Evolutionary conservation across 2,113 vertebrate species (phyloP).

Genomic region (Typhlomys cinereus): DNA sequence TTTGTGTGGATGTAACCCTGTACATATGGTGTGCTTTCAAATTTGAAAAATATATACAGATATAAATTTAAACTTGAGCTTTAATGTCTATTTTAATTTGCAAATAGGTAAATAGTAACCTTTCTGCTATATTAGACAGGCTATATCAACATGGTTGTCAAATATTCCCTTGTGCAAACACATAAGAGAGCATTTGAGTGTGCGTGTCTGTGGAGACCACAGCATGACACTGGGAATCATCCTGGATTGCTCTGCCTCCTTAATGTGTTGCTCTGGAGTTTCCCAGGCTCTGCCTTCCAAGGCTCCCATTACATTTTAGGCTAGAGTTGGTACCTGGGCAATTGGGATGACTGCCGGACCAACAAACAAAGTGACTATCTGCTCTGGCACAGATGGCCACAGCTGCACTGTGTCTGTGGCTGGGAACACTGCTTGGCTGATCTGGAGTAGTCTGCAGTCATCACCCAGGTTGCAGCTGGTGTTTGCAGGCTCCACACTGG

Average conservation of each 20-base stretch:
- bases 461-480: not conserved
- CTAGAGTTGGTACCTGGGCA: not conserved
- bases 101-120: not conserved
- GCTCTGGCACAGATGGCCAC: not conserved
- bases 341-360: not conserved
- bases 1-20: not conserved
- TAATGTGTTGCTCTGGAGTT: too few relatives aligned
- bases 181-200: too few relatives aligned
- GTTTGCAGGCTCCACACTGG: not conserved
- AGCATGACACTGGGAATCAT: too few relatives aligned
- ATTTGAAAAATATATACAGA: not conserved
- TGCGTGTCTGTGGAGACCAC: too few relatives aligned
- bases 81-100: not conserved
- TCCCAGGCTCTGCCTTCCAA: too few relatives aligned
- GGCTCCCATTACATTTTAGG: too few relatives aligned
- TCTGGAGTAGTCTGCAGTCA: not conserved
- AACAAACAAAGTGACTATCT: not conserved
- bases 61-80: not conserved
- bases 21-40: not conserved
- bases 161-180: too few relatives aligned
- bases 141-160: not conserved
- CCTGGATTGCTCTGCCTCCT: too few relatives aligned
- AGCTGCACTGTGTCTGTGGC: accelerated
- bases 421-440: not conserved
- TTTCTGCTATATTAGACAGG: not conserved